Evolutionary conservation across 2,797 vertebrate genomes (phyloP).

Genomic region (Acipenser oxyrinchus): DNA sequence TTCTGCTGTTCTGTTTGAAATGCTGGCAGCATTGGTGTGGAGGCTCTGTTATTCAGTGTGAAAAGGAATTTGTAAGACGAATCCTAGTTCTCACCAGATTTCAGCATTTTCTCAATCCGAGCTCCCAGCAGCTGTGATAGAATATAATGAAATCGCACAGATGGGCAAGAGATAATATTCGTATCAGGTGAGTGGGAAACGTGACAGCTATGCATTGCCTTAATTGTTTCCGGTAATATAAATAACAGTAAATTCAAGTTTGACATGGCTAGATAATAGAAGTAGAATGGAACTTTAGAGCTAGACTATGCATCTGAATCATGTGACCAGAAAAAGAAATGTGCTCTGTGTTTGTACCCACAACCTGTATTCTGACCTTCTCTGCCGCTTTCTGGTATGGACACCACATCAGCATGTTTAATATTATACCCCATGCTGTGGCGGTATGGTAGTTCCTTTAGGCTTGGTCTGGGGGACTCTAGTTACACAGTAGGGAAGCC

Average conservation of each 20-base stretch:
- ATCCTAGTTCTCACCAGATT: constrained; percentile 24
- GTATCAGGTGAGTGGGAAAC: not conserved
- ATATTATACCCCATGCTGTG: too few relatives aligned
- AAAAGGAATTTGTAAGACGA: constrained; percentile 36
- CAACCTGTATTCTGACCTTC: too few relatives aligned
- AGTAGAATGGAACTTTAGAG: too few relatives aligned
- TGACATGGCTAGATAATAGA: too few relatives aligned
- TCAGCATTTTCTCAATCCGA: constrained; percentile 29
- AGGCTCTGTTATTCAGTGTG: constrained; percentile 39
- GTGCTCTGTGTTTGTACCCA: too few relatives aligned
- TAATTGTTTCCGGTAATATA: too few relatives aligned
- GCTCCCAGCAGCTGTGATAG: constrained; percentile 33
- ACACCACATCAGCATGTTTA: too few relatives aligned
- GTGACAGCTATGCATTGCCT: too few relatives aligned
- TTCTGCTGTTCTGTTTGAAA: constrained; percentile 36
- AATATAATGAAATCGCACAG: not conserved
- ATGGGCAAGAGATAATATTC: not conserved
- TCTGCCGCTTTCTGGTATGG: too few relatives aligned
- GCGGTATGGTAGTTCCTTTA: constrained; percentile 32
- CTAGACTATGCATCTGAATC: too few relatives aligned
- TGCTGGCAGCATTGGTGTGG: constrained; percentile 44
- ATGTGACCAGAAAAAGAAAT: too few relatives aligned
- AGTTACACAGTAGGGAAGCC: constrained; percentile 51
- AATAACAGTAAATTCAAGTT: too few relatives aligned
- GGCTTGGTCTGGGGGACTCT: constrained; percentile 49